Percentiles rank a stretch among this genome's conserved stretches.
Evolutionary conservation across 2,113 vertebrate genomes (phyloP).

Genomic region (Scopus umbretta): DNA sequence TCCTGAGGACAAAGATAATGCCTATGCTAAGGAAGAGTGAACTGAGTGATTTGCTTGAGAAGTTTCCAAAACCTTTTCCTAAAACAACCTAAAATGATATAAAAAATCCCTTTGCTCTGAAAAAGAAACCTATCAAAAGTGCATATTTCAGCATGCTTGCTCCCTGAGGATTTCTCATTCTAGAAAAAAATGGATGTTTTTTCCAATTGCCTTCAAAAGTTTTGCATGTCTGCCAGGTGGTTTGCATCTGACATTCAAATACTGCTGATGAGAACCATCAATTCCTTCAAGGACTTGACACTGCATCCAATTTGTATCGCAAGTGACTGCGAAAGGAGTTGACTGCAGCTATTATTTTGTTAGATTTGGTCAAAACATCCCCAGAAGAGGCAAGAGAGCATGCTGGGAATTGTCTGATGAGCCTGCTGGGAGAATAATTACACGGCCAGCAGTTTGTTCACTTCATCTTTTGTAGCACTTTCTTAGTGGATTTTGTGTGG

Average conservation of each 20-base stretch:
- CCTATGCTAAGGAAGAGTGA: background rate
- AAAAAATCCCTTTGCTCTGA: background rate
- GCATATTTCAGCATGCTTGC: background rate
- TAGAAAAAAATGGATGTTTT: background rate
- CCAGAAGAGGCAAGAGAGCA: background rate
- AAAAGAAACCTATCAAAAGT: background rate
- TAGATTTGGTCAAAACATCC: conserved; percentile 13
- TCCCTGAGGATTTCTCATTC: background rate
- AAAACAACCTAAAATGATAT: background rate
- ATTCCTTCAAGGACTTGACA: background rate
- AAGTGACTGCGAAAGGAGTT: background rate
- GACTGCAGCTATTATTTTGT: background rate
- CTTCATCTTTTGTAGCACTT: background rate
- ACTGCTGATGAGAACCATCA: background rate
- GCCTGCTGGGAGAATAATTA: conserved; percentile 21
- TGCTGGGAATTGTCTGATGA: conserved; percentile 6
- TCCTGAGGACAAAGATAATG: background rate
- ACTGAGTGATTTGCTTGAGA: background rate
- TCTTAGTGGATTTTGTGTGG: background rate
- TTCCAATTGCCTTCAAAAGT: background rate
- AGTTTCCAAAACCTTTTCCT: background rate
- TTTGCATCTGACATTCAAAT: background rate
- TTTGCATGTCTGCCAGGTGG: background rate
- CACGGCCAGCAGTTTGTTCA: background rate
- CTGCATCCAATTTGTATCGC: background rate